A percentile compares a stretch with the other conserved stretches of the same genome.
These are phyloP conservation scores for Hapalemur alaotrensis DNA, from an alignment of 2,797 vertebrate genomes.

Conservation along the genomic window DNA sequence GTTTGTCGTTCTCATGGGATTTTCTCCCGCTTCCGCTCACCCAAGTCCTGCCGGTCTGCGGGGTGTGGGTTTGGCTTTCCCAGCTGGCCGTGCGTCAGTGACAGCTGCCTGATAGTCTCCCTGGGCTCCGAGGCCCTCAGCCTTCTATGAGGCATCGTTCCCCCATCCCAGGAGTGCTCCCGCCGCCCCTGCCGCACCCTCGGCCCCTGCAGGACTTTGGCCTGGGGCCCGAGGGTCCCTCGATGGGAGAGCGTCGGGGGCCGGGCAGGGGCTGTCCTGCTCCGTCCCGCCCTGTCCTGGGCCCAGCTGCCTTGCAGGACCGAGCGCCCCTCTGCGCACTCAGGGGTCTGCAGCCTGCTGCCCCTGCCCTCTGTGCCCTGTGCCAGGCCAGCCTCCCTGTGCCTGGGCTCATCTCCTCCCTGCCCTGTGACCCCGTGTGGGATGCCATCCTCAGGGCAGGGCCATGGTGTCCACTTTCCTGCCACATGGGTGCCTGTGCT, in stretches of 20 bases:
- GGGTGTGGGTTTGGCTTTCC: background rate
- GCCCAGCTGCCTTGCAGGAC: background rate
- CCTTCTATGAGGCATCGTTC: too few relatives aligned
- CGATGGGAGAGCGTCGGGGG: background rate
- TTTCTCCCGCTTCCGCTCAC: too few relatives aligned
- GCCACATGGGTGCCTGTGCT: background rate
- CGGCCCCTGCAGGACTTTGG: background rate
- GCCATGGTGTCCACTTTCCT: background rate
- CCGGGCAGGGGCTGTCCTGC: too few relatives aligned
- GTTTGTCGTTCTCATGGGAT: fast-evolving
- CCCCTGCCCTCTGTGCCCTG: fast-evolving
- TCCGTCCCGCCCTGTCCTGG: too few relatives aligned
- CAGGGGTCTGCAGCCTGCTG: background rate
- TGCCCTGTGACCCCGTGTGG: background rate
- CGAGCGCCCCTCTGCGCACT: fast-evolving
- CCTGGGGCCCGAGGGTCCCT: background rate
- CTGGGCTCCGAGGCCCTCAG: fast-evolving
- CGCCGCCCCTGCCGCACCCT: fast-evolving
- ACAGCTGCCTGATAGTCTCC: too few relatives aligned
- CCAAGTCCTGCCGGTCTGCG: fast-evolving
- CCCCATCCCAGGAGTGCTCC: too few relatives aligned
- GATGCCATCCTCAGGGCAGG: background rate
- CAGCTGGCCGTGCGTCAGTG: background rate
- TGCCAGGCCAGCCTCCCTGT: background rate
- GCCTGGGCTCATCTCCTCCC: background rate